Percentiles rank a stretch among this genome's conserved stretches.
Evolutionary conservation across 2,113 vertebrate genomes (phyloP).

Genomic region (Hippocampus guttulatus): DNA sequence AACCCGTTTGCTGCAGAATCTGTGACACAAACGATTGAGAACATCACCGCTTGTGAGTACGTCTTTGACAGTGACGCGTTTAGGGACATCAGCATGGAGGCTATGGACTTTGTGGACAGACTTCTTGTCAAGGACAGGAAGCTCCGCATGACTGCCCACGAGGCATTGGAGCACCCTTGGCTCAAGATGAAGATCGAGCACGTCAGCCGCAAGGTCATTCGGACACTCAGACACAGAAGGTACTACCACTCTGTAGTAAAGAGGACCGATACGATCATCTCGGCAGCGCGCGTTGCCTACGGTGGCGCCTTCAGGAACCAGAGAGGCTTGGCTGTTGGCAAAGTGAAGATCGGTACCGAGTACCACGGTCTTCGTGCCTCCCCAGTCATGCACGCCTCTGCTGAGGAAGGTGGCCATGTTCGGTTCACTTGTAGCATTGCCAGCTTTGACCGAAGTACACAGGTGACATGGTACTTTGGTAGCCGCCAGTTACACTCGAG

Average conservation of each 20-base stretch:
- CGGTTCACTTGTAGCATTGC: conserved; percentile 86
- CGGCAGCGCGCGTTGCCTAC: conserved; percentile 85
- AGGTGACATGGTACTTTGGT: conserved; percentile 92
- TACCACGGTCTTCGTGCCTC: conserved; percentile 84
- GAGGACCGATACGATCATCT: conserved; percentile 86
- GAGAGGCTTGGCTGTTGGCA: conserved; percentile 84
- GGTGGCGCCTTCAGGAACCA: conserved; percentile 90
- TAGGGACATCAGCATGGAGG: conserved; percentile 86
- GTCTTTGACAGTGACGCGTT: conserved; percentile 93
- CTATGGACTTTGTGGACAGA: conserved; percentile 95
- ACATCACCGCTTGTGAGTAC: conserved; percentile 90
- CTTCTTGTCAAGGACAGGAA: conserved; percentile 89
- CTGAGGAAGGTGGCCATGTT: conserved; percentile 87
- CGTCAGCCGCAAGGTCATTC: conserved; percentile 87
- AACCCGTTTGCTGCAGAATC: conserved; percentile 97
- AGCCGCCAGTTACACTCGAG: conserved; percentile 85
- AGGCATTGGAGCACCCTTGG: conserved; percentile 91
- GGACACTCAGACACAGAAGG: conserved; percentile 90
- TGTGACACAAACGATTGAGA: conserved; percentile 88
- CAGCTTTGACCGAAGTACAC: conserved; percentile 87
- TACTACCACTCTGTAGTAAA: conserved; percentile 91
- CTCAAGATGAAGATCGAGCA: conserved; percentile 88
- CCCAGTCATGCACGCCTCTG: conserved; percentile 84
- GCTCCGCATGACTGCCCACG: conserved; percentile 90
- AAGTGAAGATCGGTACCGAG: conserved; percentile 91